phyloP scores from a whole-genome alignment of 1,140 invertebrate species.

The Calycopis cecrops region DNA sequence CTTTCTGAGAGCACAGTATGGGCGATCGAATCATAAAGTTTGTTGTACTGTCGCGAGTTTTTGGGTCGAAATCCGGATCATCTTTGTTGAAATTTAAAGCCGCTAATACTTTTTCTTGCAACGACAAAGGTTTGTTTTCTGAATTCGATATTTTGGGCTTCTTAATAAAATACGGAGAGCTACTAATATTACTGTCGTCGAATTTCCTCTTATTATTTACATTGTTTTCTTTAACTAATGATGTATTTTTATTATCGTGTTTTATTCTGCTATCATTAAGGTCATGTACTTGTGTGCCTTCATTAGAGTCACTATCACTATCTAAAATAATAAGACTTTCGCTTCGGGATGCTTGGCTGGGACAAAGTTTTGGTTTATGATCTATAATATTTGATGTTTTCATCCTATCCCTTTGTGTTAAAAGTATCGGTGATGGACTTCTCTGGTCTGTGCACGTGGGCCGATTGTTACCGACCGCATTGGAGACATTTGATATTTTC shows the following conservation, averaged over 20 bases:
- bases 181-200: constrained; percentile 31
- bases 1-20: constrained; percentile 40
- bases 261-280: constrained; percentile 12
- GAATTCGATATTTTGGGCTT: constrained; percentile 42
- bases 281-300: constrained; percentile 35
- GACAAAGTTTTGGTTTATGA: neutral
- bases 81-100: constrained; percentile 38
- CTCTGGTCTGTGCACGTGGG: constrained; percentile 18
- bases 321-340: constrained; percentile 48
- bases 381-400: constrained; percentile 12
- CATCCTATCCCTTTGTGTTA: constrained; percentile 49
- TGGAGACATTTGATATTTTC: constrained; percentile 16
- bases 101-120: constrained; percentile 52
- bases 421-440: constrained; percentile 50
- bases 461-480: constrained; percentile 13
- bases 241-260: neutral
- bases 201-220: constrained; percentile 46
- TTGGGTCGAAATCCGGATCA: constrained; percentile 17
- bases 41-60: constrained; percentile 26
- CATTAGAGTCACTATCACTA: constrained; percentile 50
- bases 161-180: constrained; percentile 59
- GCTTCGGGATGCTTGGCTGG: constrained; percentile 15
- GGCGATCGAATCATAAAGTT: constrained; percentile 29
- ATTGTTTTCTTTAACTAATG: neutral
- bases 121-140: constrained; percentile 28